Evolutionary conservation across 2,888 invertebrate genomes (phyloP).

Genomic region (Ephialtes manifestator): DNA sequence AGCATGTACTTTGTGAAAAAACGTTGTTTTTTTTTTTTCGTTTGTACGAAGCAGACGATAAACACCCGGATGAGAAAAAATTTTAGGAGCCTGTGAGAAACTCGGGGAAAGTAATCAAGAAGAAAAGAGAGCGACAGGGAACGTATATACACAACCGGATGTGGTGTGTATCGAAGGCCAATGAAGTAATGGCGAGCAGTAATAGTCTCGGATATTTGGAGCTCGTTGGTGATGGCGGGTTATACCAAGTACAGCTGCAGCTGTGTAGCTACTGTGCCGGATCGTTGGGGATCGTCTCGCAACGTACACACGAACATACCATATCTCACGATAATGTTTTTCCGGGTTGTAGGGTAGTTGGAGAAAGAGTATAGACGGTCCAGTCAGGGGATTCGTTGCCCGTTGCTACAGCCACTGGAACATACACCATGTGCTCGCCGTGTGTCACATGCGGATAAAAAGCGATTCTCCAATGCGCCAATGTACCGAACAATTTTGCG

Average conservation of each 20-base stretch:
- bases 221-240: constrained; percentile 49
- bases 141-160: neutral
- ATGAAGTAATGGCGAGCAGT: constrained; percentile 55
- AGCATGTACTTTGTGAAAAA: neutral
- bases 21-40: constrained; percentile 5
- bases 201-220: constrained; percentile 67
- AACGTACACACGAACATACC: constrained; percentile 61
- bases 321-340: constrained; percentile 71
- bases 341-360: constrained; percentile 29
- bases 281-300: constrained; percentile 58
- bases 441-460: constrained; percentile 59
- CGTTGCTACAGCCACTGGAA: constrained; percentile 22
- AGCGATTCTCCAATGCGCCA: constrained; percentile 34
- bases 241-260: constrained; percentile 7
- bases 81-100: constrained; percentile 3
- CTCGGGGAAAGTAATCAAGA: constrained; percentile 27
- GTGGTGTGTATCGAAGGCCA: constrained; percentile 48
- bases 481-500: constrained; percentile 48
- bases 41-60: neutral
- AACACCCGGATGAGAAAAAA: neutral
- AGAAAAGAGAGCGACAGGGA: neutral
- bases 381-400: constrained; percentile 52
- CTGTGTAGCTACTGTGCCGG: constrained; percentile 48
- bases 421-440: constrained; percentile 55
- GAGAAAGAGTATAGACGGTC: constrained; percentile 33